Evolutionary conservation across 1,140 invertebrate genomes (phyloP), one percentile per base, ranked within the genome.

Genomic region (Metaphire vulgaris): DNA sequence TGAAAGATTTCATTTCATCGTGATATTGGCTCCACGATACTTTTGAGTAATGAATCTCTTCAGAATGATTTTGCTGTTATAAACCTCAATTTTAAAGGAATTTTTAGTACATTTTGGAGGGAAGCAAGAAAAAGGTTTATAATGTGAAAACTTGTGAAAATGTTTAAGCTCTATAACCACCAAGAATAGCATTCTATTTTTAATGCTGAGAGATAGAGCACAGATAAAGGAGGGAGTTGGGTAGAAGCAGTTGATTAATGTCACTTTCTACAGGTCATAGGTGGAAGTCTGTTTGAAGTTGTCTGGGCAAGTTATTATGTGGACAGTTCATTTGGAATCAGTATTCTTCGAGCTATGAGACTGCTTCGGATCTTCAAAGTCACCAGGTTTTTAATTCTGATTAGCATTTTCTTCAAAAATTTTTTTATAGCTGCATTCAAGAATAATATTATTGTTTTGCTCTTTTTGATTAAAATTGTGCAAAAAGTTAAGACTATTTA

Each of bases 361-460:
- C 90, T 99, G 81, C 90, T 99, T 83, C 92, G 98, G 87, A 99
- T 99, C 88, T 99, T 99, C 89, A 99, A 99, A 91, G 90, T 92
- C 70, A 92, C 91, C 77, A 91, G 90, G 89, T 92, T 88, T 14
- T 32, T 41, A 73, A 26, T 29, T 15, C 16, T 69, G 21, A 30
- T 1, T 28, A 32, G 31, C 15, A 16, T 30, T 2, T n/a, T 1
- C 2, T 2, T 31, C 32, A 71, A 68, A 29, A 29, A 68, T 68
- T 68, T 29, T 28, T 15, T 28, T 15, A 67, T 67, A 28, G 26
- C 28, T 21, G 2, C 21, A 12, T 1, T 0, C n/a, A 33, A 12
- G 28, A 71, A 30, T 31, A 71, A 30, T 71, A 26, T 32, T 30
- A 14, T 6, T 0, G 31, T 71, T 29, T 16, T n/a, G 14, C 12